Conservation (phyloP, 2,797 vertebrate genomes). For the Sandelia bainsii region DNA sequence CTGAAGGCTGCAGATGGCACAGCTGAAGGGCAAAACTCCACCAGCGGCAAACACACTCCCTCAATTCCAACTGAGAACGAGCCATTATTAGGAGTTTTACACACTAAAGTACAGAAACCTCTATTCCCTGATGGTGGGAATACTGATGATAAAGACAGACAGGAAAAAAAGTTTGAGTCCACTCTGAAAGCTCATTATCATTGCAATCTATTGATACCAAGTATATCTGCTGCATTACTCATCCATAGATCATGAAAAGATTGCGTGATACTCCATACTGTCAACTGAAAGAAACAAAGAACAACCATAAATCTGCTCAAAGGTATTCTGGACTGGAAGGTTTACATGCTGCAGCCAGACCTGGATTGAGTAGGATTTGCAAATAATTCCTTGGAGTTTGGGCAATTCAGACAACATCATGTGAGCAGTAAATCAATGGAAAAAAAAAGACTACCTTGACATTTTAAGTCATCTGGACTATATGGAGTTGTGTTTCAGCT, state of each 20-base stretch:
- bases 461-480: slow-evolving; percentile 39
- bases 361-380: slow-evolving; percentile 37
- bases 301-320: neutral
- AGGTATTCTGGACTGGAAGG: neutral
- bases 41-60: neutral
- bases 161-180: neutral
- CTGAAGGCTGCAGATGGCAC: slow-evolving; percentile 15
- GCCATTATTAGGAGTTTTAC: no score
- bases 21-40: slow-evolving; percentile 27
- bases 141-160: neutral
- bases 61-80: neutral
- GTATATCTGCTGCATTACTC: neutral
- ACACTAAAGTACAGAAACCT: neutral
- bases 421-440: slow-evolving; percentile 27
- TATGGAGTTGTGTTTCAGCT: slow-evolving; percentile 5
- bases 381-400: slow-evolving; percentile 47
- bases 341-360: neutral
- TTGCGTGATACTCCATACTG: neutral
- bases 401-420: slow-evolving; percentile 6
- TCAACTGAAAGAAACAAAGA: neutral
- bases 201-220: neutral
- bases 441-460: neutral
- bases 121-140: no score
- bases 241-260: neutral
- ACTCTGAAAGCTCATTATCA: neutral